phyloP scores from a whole-genome alignment of 2,888 invertebrate genomes.

The Melikaiella ostensackeni region DNA sequence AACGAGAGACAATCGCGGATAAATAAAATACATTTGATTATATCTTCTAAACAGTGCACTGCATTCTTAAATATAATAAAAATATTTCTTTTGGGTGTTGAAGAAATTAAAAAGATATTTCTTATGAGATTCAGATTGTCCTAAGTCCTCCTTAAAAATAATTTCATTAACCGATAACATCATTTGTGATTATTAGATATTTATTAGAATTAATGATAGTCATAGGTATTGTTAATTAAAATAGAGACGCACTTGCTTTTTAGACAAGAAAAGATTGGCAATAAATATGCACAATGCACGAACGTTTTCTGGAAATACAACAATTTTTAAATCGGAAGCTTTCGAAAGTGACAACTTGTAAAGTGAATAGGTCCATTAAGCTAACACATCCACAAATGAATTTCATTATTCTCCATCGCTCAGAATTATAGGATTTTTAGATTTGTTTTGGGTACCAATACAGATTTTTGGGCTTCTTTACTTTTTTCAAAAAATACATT shows the following conservation, averaged over 20 bases:
- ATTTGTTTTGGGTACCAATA: too few species aligned
- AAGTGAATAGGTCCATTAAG: too few species aligned
- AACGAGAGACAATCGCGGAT: not conserved
- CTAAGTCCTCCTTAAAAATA: too few species aligned
- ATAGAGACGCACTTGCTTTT: slow-evolving; percentile 32
- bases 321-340: too few species aligned
- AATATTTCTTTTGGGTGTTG: not conserved
- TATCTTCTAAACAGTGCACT: not conserved
- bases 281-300: not conserved
- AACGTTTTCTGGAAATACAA: not conserved
- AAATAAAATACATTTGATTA: not conserved
- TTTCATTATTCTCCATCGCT: too few species aligned
- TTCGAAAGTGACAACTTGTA: too few species aligned
- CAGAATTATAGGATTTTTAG: too few species aligned
- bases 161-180: not conserved
- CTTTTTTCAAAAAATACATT: too few species aligned
- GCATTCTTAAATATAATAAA: not conserved
- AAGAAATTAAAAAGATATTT: too few species aligned
- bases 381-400: too few species aligned
- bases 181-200: not conserved
- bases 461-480: too few species aligned
- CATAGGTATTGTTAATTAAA: not conserved
- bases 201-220: not conserved
- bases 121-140: too few species aligned
- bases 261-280: not conserved